Evolutionary conservation across 1,140 invertebrate genomes (phyloP).

Genomic region (Leptonema lineaticorne): DNA sequence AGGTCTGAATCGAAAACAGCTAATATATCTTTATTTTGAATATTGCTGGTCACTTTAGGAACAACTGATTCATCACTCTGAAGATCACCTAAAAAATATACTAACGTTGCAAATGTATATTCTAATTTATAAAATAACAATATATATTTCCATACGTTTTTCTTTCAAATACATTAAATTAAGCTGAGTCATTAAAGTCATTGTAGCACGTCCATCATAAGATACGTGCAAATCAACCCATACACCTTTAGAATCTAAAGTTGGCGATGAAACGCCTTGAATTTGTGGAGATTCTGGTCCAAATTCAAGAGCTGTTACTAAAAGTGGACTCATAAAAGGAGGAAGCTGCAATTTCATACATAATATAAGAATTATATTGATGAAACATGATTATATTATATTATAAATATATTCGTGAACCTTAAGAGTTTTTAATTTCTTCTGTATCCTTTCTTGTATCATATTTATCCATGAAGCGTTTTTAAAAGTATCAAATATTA

Average conservation of each 20-base stretch:
- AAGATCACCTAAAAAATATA: conserved; percentile 14
- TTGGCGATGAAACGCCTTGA: conserved; percentile 70
- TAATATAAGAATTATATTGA: too few species aligned
- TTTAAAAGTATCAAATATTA: conserved; percentile 53
- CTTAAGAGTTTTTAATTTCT: conserved; percentile 54
- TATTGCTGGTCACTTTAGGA: background rate
- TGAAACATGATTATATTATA: background rate
- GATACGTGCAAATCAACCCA: conserved; percentile 91
- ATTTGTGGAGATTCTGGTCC: conserved; percentile 65
- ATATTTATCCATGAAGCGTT: conserved; percentile 47
- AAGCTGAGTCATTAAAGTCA: conserved; percentile 93
- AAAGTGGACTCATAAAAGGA: conserved; percentile 53
- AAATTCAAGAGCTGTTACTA: conserved; percentile 51
- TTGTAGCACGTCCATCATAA: conserved; percentile 84
- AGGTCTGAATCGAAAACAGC: conserved; percentile 82
- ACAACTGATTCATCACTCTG: background rate
- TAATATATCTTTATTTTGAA: background rate
- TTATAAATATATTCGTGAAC: conserved; percentile 37
- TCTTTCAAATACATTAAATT: conserved; percentile 87
- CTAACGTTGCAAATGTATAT: background rate
- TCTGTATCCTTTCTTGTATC: conserved; percentile 52
- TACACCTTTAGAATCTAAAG: conserved; percentile 81
- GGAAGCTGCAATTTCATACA: conserved; percentile 48
- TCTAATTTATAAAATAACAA: background rate
- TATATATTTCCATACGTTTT: conserved; percentile 17